Percentiles rank a stretch among this genome's conserved stretches.
phyloP scores from a whole-genome alignment of 2,888 invertebrate species.

The Platycnemis pennipes region DNA sequence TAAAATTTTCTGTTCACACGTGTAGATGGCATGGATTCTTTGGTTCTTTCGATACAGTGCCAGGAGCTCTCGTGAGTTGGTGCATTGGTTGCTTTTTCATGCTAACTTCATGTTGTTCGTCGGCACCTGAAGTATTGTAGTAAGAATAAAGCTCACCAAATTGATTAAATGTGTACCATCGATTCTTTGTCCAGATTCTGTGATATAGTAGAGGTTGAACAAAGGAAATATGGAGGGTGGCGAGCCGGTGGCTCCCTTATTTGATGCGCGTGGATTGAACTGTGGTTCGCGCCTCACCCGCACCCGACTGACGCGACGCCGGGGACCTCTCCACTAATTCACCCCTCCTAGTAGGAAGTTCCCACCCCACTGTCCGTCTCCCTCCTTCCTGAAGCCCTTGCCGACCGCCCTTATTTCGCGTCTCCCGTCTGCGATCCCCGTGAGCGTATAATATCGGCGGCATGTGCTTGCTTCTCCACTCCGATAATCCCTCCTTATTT shows the following conservation, averaged over 20 bases:
- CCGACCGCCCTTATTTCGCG: not conserved
- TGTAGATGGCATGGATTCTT: no score
- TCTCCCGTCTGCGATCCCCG: not conserved
- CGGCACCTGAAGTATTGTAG: not conserved
- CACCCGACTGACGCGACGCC: not conserved
- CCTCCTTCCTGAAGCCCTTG: not conserved
- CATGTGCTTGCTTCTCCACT: constrained; percentile 20
- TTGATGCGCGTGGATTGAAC: no score
- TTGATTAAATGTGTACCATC: not conserved
- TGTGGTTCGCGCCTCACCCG: no score
- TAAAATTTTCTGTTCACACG: no score
- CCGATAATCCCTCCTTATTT: constrained; percentile 35
- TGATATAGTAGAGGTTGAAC: not conserved
- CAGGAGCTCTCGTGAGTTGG: not conserved
- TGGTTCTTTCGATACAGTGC: not conserved
- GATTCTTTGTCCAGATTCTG: not conserved
- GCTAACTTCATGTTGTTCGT: not conserved
- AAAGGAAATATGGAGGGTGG: not conserved
- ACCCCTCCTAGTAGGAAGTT: not conserved
- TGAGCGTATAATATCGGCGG: constrained; percentile 3
- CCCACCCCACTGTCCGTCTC: not conserved
- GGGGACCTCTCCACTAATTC: not conserved
- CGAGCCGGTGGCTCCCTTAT: no score
- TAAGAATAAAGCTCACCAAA: not conserved
- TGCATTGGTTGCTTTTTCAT: not conserved